Base-by-base conservation (phyloP, 2,113 vertebrate species). In the Serilophus lunatus region DNA sequence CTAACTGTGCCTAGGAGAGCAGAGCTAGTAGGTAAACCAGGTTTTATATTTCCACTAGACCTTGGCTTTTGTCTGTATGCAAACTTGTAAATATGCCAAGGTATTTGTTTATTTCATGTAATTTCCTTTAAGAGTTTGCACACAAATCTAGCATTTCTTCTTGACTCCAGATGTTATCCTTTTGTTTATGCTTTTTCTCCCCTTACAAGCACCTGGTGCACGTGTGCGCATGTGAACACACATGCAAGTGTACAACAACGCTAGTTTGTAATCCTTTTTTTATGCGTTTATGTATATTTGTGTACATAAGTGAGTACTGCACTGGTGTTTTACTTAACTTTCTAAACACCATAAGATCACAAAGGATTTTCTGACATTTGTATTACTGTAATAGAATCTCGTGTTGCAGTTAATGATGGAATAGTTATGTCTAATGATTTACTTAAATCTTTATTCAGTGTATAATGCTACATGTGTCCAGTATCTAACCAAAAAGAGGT, bases 21-120 rank as follows among this genome's bases (percentile, higher is more conserved):
- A 69, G 65, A 82, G 26, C 85, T 95, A 68, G 22, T 75, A 92
- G 93, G 75, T 83, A 82, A 93, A 92, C 56, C 31, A 45, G 23
- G 56, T 79, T 22, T 92, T 82, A 4, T 12, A 13, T 70, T 88
- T 94, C 82, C 61, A 71, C 38, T 81, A 60, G 38, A 56, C 40
- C 29, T 57, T 85, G 64, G 24, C 71, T 90, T 91, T 51, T 53
- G 22, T 71, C 49, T 61, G 71, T 60, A 61, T 35, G 18, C 26
- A 91, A n/a, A 23, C 31, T 86, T 91, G 44, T 76, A 88, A 92
- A 78, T 78, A 82, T 75, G 35, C 7, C 28, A 59, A 56, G 11
- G 22, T 83, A 56, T 60, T 66, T 56, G 14, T 90, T 79, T 47
- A 28, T 86, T 77, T 68, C 12, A 69, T 56, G 42, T 35, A 1